Evolutionary conservation across 2,113 vertebrate species (phyloP).

Genomic region (Gavia stellata): DNA sequence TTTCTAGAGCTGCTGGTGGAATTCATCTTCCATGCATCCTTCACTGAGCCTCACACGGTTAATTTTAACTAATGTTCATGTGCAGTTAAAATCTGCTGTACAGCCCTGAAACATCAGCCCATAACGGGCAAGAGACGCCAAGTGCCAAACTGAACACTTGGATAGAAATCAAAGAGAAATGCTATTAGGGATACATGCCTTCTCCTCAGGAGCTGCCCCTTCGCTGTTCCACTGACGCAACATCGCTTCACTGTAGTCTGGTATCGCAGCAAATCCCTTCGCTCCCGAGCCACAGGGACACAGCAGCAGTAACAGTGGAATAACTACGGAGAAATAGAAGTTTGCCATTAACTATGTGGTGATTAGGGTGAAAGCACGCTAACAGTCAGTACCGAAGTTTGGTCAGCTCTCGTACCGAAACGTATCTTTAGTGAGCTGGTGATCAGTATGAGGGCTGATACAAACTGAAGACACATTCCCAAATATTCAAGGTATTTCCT

Average conservation of each 20-base stretch:
- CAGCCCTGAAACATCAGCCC: background rate
- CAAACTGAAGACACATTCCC: background rate
- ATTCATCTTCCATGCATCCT: background rate
- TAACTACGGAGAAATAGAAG: slow-evolving; percentile 42
- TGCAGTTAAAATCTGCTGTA: background rate
- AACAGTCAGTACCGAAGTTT: background rate
- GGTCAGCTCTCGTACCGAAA: background rate
- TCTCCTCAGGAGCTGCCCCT: slow-evolving; percentile 73
- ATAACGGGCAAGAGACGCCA: background rate
- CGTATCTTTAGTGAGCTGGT: background rate
- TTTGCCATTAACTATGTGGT: background rate
- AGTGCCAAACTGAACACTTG: background rate
- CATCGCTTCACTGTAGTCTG: slow-evolving; percentile 59
- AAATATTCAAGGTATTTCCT: background rate
- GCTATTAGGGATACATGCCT: slow-evolving; percentile 52
- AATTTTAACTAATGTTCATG: background rate
- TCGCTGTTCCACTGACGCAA: slow-evolving; percentile 74
- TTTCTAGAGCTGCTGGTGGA: background rate
- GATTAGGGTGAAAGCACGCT: background rate
- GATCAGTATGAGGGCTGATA: background rate
- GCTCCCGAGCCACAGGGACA: slow-evolving; percentile 60
- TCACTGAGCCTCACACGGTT: background rate
- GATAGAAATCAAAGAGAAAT: background rate
- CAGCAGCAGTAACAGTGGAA: slow-evolving; percentile 72
- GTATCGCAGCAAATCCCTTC: slow-evolving; percentile 67